Conservation (phyloP, 2,888 invertebrate species). For the Hedychridium roseum region DNA sequence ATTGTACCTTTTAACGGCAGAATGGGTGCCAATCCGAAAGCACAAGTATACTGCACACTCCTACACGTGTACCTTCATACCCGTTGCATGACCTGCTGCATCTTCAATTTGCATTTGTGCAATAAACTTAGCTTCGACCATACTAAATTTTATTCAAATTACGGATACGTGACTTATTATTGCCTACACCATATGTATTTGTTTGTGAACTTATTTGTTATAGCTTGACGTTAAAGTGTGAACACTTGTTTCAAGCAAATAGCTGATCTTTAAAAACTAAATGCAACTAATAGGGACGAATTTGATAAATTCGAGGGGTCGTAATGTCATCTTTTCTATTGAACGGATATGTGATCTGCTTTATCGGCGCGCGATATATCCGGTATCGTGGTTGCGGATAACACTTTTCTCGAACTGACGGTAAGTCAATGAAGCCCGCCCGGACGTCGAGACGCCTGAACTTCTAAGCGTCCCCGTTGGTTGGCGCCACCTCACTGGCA, state of each 20-base stretch:
- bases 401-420: constrained; percentile 40
- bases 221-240: too few species aligned
- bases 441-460: constrained; percentile 36
- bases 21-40: constrained; percentile 26
- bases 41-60: constrained; percentile 22
- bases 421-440: constrained; percentile 30
- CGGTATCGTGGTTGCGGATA: constrained; percentile 18
- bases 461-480: constrained; percentile 41
- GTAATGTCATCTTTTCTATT: too few species aligned
- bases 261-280: too few species aligned
- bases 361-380: constrained; percentile 39
- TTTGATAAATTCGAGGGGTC: too few species aligned
- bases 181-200: too few species aligned
- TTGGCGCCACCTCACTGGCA: constrained; percentile 44
- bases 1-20: constrained; percentile 26
- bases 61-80: constrained; percentile 34
- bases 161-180: too few species aligned
- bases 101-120: too few species aligned
- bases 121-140: too few species aligned
- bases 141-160: too few species aligned
- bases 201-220: too few species aligned
- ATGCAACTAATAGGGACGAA: too few species aligned
- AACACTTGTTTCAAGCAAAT: too few species aligned
- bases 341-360: constrained; percentile 18
- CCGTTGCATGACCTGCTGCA: constrained; percentile 31